Conservation (phyloP, 2,888 invertebrate genomes). For the Zygogramma bicolorata region DNA sequence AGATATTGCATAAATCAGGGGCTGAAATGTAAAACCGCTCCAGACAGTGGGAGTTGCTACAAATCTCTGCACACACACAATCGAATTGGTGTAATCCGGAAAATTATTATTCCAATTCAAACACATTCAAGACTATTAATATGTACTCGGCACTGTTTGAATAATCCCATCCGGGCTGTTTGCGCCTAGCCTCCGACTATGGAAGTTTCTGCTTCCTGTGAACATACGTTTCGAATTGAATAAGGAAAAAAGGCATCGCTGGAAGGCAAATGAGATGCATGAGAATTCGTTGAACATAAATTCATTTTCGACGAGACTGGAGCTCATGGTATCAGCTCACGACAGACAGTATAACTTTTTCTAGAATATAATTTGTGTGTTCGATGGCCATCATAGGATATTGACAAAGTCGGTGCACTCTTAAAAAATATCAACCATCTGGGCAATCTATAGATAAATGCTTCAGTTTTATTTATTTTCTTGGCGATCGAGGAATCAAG, state of each 20-base stretch:
- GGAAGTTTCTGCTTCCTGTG: constrained; percentile 10
- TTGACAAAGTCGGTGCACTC: too few relatives aligned
- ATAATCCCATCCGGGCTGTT: constrained; percentile 34
- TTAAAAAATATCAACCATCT: too few relatives aligned
- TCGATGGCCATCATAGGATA: too few relatives aligned
- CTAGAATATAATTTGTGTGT: too few relatives aligned
- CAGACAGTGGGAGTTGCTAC: constrained; percentile 21
- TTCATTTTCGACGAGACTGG: neutral
- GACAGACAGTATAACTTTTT: too few relatives aligned
- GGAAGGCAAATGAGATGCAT: neutral
- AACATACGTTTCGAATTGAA: neutral
- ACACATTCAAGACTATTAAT: constrained; percentile 40
- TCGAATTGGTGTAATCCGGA: constrained; percentile 34
- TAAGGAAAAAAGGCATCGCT: neutral
- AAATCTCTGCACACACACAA: constrained; percentile 39
- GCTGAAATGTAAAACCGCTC: constrained; percentile 1
- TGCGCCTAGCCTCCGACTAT: constrained; percentile 20
- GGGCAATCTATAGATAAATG: too few relatives aligned
- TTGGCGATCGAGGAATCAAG: too few relatives aligned
- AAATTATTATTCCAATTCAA: constrained; percentile 41
- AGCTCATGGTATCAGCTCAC: too few relatives aligned
- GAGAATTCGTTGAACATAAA: neutral
- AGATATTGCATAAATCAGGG: neutral
- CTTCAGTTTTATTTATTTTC: too few relatives aligned
- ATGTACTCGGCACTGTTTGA: constrained; percentile 35